These are phyloP conservation scores for Microchirus variegatus DNA, from an alignment of 2,797 vertebrate genomes.

Conservation along the genomic window DNA sequence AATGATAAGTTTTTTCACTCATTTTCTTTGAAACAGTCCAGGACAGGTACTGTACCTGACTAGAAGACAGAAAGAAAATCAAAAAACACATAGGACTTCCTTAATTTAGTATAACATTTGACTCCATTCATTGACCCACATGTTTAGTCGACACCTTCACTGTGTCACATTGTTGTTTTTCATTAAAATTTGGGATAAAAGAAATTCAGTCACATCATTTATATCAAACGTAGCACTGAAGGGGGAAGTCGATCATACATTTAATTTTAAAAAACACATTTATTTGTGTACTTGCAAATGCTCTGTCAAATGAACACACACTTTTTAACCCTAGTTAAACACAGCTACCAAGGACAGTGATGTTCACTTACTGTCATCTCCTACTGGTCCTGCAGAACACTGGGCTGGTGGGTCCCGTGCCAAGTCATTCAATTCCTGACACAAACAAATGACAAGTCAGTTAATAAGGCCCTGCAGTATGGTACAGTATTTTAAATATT, in stretches of 20 bases:
- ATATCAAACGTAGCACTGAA: not conserved
- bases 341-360: not conserved
- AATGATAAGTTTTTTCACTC: not conserved
- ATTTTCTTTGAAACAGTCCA: not conserved
- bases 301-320: not conserved
- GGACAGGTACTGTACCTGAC: slow-evolving; percentile 13
- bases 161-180: not conserved
- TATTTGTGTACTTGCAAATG: not conserved
- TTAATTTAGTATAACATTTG: slow-evolving; percentile 13
- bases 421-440: slow-evolving; percentile 98
- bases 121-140: not conserved
- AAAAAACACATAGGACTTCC: slow-evolving; percentile 20
- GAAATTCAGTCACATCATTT: not conserved
- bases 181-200: too few species aligned
- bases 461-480: not conserved
- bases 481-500: not conserved
- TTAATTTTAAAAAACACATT: not conserved
- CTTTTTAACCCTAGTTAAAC: not conserved
- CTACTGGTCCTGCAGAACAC: slow-evolving; percentile 99
- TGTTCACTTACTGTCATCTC: slow-evolving; percentile 96
- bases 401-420: slow-evolving; percentile 99
- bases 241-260: not conserved
- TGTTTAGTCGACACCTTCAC: not conserved
- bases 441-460: slow-evolving; percentile 46
- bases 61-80: not conserved